Percentiles rank a stretch among this genome's conserved stretches.
These are phyloP conservation scores for Palythoa grandiflora DNA, from an alignment of 92 coral and sea anemone species.

Conservation along the genomic window DNA sequence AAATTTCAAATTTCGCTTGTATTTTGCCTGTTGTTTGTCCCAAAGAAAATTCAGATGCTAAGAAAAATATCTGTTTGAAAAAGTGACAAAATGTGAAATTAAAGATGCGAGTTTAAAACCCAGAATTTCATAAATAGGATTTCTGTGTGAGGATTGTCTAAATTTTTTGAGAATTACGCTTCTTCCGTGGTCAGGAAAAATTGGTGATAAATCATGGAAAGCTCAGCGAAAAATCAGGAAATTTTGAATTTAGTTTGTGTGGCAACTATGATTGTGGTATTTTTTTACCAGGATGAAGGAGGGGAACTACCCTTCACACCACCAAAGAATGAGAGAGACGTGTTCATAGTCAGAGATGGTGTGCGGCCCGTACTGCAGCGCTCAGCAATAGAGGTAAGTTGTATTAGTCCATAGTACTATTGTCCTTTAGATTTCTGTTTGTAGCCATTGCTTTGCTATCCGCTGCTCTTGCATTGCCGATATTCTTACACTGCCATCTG, in stretches of 20 bases:
- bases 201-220: neutral
- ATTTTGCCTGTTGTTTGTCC: too few relatives aligned
- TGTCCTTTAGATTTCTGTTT: neutral
- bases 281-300: constrained; percentile 83
- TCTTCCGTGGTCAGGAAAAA: too few relatives aligned
- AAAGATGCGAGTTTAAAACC: too few relatives aligned
- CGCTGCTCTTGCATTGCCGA: neutral
- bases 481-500: too few relatives aligned
- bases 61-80: too few relatives aligned
- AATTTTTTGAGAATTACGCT: too few relatives aligned
- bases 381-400: constrained; percentile 90
- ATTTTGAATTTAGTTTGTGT: neutral
- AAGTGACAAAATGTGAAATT: too few relatives aligned
- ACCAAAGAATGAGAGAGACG: constrained; percentile 65
- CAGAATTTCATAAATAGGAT: too few relatives aligned
- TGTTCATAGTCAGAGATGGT: constrained; percentile 89
- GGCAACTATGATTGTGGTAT: neutral
- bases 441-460: neutral
- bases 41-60: too few relatives aligned
- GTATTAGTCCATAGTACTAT: neutral
- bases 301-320: constrained; percentile 97
- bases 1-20: too few relatives aligned
- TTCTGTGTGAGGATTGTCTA: too few relatives aligned
- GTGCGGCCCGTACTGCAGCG: constrained; percentile 95
- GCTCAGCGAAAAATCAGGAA: too few relatives aligned